Evolutionary conservation across 2,888 invertebrate genomes (phyloP), one percentile per base, ranked within the genome.

Genomic region (Hyalella azteca): DNA sequence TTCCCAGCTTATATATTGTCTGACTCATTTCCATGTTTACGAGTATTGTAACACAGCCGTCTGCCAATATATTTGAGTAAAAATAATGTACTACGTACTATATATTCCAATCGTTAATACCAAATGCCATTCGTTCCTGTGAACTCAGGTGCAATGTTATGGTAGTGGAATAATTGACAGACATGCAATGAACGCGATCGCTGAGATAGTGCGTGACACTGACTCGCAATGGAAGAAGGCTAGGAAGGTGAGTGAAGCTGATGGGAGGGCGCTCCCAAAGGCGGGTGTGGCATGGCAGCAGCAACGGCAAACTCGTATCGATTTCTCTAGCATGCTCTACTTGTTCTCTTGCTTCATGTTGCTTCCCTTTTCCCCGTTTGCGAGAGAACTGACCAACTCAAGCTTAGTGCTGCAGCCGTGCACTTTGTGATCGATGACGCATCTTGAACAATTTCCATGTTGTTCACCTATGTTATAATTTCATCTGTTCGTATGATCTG

Each of bases 221-320:
- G n/a, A n/a, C n/a, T n/a, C n/a, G n/a, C n/a, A 73, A 78, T 45
- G 29, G 66, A 32, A 26, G 32, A 39, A 73, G 15, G 41, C 32
- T 26, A 59, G 60, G 79, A 54, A 77, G 45, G 40, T 13, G 77
- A 41, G 76, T n/a, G 39, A 41, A 76, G 54, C 13, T 29, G 75
- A 48, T 73, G 3, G 45, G 60, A 29, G 78, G 11, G 45, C 32
- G 76, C 66, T 36, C 29, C 66, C 15, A 36, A 32, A 36, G 29
- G 36, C 36, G 66, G 66, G 66, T 66, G 66, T 66, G 66, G 66
- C 66, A 66, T 66, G 66, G 66, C 66, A 66, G 66, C 66, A 66
- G 36, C 66, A 66, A 66, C 66, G 66, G 36, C 66, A 19, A 66
- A 36, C 66, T 66, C 66, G 66, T 66, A 66, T 66, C 66, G 66